These are phyloP conservation scores for Nannoperca australis DNA, from an alignment of 2,797 vertebrate species.

Conservation along the genomic window DNA sequence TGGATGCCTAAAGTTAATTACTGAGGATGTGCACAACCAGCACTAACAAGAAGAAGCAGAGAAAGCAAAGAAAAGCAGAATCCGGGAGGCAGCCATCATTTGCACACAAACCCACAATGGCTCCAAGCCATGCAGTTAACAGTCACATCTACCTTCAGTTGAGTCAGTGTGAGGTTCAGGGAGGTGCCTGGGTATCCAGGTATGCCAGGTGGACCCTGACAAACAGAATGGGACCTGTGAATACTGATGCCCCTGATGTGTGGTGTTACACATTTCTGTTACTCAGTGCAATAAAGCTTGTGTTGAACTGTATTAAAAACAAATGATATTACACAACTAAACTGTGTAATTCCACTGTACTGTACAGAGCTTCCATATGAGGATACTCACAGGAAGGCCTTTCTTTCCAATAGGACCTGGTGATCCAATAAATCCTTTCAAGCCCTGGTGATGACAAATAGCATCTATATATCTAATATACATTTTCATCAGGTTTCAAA, in stretches of 20 bases:
- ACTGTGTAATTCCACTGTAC: not conserved
- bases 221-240: slow-evolving; percentile 26
- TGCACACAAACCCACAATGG: no score
- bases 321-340: not conserved
- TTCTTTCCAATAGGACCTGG: slow-evolving; percentile 75
- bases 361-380: not conserved
- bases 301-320: not conserved
- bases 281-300: not conserved
- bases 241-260: not conserved
- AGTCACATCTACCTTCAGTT: slow-evolving; percentile 80
- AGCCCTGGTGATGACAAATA: slow-evolving; percentile 78
- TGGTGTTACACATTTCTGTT: not conserved
- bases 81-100: no score
- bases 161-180: slow-evolving; percentile 76
- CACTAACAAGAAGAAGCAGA: no score
- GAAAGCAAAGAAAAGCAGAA: no score
- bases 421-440: slow-evolving; percentile 84
- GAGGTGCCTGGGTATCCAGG: slow-evolving; percentile 81
- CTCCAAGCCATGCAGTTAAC: not conserved
- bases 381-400: slow-evolving; percentile 83
- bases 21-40: no score
- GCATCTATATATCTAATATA: not conserved
- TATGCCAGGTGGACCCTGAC: slow-evolving; percentile 83
- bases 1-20: no score
- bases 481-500: not conserved